Evolutionary conservation across 2,113 vertebrate species (phyloP).

Genomic region (Serinus canaria): DNA sequence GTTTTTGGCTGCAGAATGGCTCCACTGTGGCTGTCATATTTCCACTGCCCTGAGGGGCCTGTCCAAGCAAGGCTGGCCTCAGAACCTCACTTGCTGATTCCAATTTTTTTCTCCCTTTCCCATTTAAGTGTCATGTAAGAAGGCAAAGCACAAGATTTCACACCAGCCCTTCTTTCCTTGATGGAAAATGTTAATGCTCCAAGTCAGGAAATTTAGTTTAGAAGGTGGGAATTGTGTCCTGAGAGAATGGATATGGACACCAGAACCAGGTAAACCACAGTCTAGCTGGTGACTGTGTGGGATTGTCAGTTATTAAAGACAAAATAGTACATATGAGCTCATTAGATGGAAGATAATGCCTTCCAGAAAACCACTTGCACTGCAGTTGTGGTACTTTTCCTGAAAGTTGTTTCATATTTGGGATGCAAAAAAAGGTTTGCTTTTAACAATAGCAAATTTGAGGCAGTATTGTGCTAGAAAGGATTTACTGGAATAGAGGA

Average conservation of each 20-base stretch:
- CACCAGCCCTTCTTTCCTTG: neutral
- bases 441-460: neutral
- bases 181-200: neutral
- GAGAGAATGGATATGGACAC: neutral
- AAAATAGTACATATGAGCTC: neutral
- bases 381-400: fast-evolving
- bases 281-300: neutral
- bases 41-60: neutral
- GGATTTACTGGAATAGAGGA: neutral
- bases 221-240: neutral
- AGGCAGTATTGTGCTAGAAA: neutral
- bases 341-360: neutral
- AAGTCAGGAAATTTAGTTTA: neutral
- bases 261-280: neutral
- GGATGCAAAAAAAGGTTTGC: neutral
- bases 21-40: neutral
- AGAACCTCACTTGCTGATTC: neutral
- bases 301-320: neutral
- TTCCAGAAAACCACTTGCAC: neutral
- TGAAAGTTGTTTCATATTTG: neutral
- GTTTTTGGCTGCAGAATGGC: neutral
- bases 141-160: neutral
- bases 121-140: neutral
- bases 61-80: neutral
- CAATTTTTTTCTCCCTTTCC: neutral